These are phyloP conservation scores for Zaprionus vittiger DNA, from an alignment of 1,140 invertebrate genomes.

Conservation along the genomic window DNA sequence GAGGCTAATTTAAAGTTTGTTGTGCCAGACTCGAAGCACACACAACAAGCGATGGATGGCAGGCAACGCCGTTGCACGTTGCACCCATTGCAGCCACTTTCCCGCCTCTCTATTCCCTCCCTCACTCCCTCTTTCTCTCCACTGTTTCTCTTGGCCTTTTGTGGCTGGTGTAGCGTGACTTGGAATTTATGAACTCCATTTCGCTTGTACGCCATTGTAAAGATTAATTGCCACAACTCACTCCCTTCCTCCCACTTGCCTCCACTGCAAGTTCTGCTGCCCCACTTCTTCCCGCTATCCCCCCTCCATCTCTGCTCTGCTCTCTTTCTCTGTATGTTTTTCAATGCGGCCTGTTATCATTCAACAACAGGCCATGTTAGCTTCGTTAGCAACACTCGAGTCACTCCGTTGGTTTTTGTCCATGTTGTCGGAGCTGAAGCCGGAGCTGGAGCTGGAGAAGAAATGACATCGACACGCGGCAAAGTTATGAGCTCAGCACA, in stretches of 20 bases:
- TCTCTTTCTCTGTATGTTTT: conserved; percentile 34
- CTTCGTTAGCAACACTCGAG: conserved; percentile 46
- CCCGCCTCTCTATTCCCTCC: not conserved
- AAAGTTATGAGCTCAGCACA: conserved; percentile 48
- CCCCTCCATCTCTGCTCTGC: not conserved
- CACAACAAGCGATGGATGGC: conserved; percentile 6
- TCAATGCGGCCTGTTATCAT: conserved; percentile 74
- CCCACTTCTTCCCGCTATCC: not conserved
- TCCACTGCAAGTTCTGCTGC: not conserved
- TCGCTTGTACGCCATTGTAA: conserved; percentile 77
- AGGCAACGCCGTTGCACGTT: not conserved
- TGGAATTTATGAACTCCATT: conserved; percentile 80
- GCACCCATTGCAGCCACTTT: not conserved
- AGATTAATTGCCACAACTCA: conserved; percentile 75
- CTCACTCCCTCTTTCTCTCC: not conserved
- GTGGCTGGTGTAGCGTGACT: conserved; percentile 66
- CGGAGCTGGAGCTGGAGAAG: conserved; percentile 17
- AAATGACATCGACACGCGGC: conserved; percentile 64
- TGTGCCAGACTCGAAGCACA: conserved; percentile 37
- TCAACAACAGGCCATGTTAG: conserved; percentile 73
- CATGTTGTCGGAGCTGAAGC: not conserved
- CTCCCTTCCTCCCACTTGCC: conserved; percentile 20
- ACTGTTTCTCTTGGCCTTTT: conserved; percentile 16
- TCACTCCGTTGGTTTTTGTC: conserved; percentile 37
- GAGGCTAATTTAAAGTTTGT: conserved; percentile 60